These are phyloP conservation scores for Phocoena sinus DNA, from an alignment of 2,113 vertebrate genomes.

Conservation along the genomic window DNA sequence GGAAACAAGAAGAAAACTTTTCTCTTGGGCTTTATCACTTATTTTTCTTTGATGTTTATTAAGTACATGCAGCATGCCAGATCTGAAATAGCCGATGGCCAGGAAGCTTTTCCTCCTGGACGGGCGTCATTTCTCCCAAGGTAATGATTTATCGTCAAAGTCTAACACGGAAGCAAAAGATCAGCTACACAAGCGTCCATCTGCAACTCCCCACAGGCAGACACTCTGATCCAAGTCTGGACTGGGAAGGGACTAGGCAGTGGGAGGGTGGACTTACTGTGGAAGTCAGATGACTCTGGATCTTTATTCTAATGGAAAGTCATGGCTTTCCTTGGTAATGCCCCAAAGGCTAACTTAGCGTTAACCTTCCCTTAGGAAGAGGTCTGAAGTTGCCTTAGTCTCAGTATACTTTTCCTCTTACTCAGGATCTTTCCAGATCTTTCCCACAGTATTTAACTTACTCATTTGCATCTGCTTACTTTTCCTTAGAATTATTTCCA, in stretches of 20 bases:
- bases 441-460: not conserved
- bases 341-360: not conserved
- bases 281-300: not conserved
- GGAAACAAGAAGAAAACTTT: not conserved
- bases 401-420: not conserved
- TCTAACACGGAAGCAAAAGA: not conserved
- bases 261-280: not conserved
- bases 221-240: not conserved
- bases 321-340: not conserved
- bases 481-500: not conserved
- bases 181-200: not conserved
- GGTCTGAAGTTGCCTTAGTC: not conserved
- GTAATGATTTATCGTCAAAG: not conserved
- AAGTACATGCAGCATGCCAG: not conserved
- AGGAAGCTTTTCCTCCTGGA: not conserved
- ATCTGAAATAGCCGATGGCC: not conserved
- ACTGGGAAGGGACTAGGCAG: not conserved
- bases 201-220: not conserved
- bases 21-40: not conserved
- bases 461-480: not conserved
- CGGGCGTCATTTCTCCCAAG: not conserved
- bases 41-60: slow-evolving; percentile 11
- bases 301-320: not conserved
- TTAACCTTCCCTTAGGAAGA: not conserved
- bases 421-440: not conserved